Evolutionary conservation across 1,140 invertebrate species (phyloP), one percentile per base, ranked within the genome.

Genomic region (Schlechtendalia chinensis): DNA sequence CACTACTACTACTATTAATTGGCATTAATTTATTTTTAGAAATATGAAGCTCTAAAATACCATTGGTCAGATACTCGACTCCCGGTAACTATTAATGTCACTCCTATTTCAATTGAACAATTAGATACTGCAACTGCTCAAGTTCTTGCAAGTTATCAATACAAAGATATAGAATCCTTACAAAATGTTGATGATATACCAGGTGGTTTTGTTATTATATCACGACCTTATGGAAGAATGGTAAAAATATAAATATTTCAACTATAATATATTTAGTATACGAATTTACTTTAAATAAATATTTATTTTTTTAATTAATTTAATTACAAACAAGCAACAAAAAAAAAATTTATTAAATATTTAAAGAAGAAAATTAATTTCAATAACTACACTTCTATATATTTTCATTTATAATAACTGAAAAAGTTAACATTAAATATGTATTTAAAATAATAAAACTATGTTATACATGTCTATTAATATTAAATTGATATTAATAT

Each of bases 11-110:
- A 50, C 1, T 72, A 59, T 80, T 82, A 75, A 19, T 75, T 24
- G 17, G 79, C 82, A 83, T 81, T 84, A 50, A 4, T 27, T 69
- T 84, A 85, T 87, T 89, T 39, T 79, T 87, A 97, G 94, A 91
- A 91, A 85, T 97, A 93, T 86, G 91, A 93, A 89, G 94, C 93
- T 14, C 95, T 93, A 85, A 99, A 99, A 88, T 91, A 95, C 84
- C 96, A 97, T 84, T 99, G 97, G 96, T 96, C 95, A 74, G 96
- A 96, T 69, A 93, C 92, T 67, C 89, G 92, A 82, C 87, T 97
- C 50, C 94, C 95, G 5, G 90, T 96, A 22, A 89, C 95, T 11
- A 87, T 99, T 75, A 94, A 97, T 89, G 91, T 98, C 0, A 94
- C 94, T 39, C 91, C 94, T 12, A 93, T 91, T 85, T 94, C 94